phyloP scores from a whole-genome alignment of 2,797 vertebrate genomes.

The Argentina silus region DNA sequence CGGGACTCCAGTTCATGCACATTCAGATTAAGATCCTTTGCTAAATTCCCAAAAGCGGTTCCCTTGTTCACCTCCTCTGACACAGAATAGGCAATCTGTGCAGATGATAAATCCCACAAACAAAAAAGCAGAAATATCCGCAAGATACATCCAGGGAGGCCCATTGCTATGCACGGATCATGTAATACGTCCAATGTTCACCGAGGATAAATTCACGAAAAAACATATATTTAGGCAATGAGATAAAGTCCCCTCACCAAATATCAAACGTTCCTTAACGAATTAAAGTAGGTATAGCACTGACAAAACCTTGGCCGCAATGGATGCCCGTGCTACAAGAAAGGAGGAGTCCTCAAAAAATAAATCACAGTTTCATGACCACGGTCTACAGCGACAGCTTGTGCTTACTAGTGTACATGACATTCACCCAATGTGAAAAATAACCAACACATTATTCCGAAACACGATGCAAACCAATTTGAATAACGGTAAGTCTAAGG shows the following conservation, averaged over 20 bases:
- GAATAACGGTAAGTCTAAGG: too few species aligned
- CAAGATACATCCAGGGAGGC: neutral
- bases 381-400: constrained; percentile 10
- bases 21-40: constrained; percentile 53
- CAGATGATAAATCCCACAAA: constrained; percentile 3
- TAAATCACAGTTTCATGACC: neutral
- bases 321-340: neutral
- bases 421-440: neutral
- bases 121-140: neutral
- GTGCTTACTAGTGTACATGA: neutral
- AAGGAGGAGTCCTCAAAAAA: neutral
- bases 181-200: neutral
- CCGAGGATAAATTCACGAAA: too few species aligned
- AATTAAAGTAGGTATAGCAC: neutral
- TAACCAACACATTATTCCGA: neutral
- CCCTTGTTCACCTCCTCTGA: constrained; percentile 57
- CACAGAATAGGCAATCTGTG: constrained; percentile 50
- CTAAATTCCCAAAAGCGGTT: constrained; percentile 60
- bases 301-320: neutral
- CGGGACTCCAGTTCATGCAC: constrained; percentile 48
- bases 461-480: too few species aligned
- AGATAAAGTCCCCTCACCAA: too few species aligned
- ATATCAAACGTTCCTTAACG: neutral
- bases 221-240: neutral
- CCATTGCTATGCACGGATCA: neutral